Conservation (phyloP, 2,797 vertebrate species). For the Gouania willdenowi region DNA sequence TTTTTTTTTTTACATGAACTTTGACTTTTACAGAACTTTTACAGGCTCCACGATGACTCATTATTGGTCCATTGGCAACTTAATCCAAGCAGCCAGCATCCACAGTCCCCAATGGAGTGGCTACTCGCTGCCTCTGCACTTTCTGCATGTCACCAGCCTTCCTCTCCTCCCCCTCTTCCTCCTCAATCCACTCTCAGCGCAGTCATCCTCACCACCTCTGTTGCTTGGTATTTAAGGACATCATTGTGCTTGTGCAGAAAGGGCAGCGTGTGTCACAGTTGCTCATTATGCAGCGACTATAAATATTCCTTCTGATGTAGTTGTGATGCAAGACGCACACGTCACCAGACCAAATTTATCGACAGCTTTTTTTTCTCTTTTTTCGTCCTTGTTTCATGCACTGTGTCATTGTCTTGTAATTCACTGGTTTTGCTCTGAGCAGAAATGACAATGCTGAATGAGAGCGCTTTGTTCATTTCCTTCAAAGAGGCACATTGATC, state of each 20-base stretch:
- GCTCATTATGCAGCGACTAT: constrained; percentile 57
- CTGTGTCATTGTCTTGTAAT: too few species aligned
- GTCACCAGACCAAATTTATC: constrained; percentile 45
- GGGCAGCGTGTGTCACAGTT: constrained; percentile 37
- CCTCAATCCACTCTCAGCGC: constrained; percentile 35
- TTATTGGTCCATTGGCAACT: constrained; percentile 42
- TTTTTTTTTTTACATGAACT: constrained; percentile 27
- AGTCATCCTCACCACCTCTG: constrained; percentile 47
- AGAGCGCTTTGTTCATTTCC: constrained; percentile 15
- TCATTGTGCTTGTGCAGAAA: constrained; percentile 39
- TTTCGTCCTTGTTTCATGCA: neutral
- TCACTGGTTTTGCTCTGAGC: too few species aligned
- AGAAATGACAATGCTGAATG: constrained; percentile 1
- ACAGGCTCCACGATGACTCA: constrained; percentile 34
- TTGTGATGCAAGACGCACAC: constrained; percentile 56
- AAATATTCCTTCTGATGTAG: constrained; percentile 63
- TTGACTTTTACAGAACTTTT: constrained; percentile 39
- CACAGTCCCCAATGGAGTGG: constrained; percentile 29
- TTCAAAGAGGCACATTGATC: constrained; percentile 24
- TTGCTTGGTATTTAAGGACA: constrained; percentile 61
- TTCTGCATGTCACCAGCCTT: constrained; percentile 14
- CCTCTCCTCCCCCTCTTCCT: constrained; percentile 6
- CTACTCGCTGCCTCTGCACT: constrained; percentile 33
- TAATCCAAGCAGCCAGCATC: constrained; percentile 35
- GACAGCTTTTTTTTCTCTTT: constrained; percentile 4